Evolutionary conservation across 2,113 vertebrate species (phyloP).

Genomic region (Calonectris borealis): DNA sequence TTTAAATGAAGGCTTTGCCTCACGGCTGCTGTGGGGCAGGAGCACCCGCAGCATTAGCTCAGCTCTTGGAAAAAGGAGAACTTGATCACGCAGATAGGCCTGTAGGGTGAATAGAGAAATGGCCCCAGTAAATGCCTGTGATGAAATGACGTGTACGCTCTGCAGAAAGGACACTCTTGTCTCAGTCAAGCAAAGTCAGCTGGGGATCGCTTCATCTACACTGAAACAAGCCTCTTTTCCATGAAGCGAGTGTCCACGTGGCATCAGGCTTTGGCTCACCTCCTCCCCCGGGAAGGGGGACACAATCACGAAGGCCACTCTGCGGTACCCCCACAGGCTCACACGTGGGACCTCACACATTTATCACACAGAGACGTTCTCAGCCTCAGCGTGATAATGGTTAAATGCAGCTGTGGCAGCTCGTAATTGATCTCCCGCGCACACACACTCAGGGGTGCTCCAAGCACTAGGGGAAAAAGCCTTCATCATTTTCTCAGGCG

Average conservation of each 20-base stretch:
- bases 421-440: neutral
- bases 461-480: neutral
- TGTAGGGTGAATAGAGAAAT: neutral
- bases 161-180: neutral
- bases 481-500: neutral
- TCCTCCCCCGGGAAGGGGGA: neutral
- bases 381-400: neutral
- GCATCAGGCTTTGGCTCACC: neutral
- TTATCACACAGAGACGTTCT: neutral
- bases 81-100: neutral
- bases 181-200: neutral
- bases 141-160: accelerated
- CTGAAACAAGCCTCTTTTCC: neutral
- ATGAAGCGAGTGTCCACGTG: neutral
- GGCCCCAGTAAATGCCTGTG: neutral
- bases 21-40: accelerated
- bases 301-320: neutral
- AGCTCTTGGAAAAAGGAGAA: neutral
- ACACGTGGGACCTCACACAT: neutral
- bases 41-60: neutral
- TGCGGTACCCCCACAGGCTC: neutral
- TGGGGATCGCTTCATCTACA: neutral
- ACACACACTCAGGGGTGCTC: too few species aligned
- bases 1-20: neutral
- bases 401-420: neutral